Evolutionary conservation across 2,113 vertebrate genomes (phyloP), one percentile per base, ranked within the genome.

Genomic region (Lepus timidus): DNA sequence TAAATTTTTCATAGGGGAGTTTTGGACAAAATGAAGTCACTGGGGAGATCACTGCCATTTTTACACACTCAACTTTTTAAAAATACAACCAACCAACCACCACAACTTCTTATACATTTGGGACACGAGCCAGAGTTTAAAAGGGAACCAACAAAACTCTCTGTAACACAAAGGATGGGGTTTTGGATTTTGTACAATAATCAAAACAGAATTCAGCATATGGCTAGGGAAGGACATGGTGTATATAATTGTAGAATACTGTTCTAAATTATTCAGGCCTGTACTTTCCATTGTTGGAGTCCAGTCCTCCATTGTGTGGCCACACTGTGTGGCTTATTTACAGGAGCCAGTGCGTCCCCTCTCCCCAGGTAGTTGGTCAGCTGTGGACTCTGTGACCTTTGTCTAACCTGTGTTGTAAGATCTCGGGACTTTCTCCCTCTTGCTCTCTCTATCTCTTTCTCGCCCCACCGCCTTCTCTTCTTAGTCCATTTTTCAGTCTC

Each of bases 31-130:
- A 97, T 74, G 95, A 96, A 97, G 96, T 95, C 88, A 87, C 91
- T 96, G 98, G 98, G 97, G 95, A 97, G 97, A 98, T 98, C 98
- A 99, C 99, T 99, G 99, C 99, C 99, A 99, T 99, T 99, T 99
- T 99, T 99, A 99, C 97, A 98, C 98, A 98, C 97, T 98, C 98
- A 98, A 98, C 98, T 99, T 99, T 99, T 99, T 98, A 99, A 98
- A 98, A 98, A 96, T 92, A 83, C 83, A 96, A 64, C 87, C 91
- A 95, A 90, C 93, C 87, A 96, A 88, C 87, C 94, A 94, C 95
- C 88, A 98, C 98, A 98, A 99, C 98, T 98, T 98, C 97, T 98
- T 98, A 97, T 97, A 98, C 95, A 65, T 98, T 98, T 99, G 99
- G 99, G 99, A 98, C 98, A 98, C 94, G 98, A 98, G 98, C 98